phyloP scores from a whole-genome alignment of 2,113 vertebrate species.

The Toxotes jaculatrix region DNA sequence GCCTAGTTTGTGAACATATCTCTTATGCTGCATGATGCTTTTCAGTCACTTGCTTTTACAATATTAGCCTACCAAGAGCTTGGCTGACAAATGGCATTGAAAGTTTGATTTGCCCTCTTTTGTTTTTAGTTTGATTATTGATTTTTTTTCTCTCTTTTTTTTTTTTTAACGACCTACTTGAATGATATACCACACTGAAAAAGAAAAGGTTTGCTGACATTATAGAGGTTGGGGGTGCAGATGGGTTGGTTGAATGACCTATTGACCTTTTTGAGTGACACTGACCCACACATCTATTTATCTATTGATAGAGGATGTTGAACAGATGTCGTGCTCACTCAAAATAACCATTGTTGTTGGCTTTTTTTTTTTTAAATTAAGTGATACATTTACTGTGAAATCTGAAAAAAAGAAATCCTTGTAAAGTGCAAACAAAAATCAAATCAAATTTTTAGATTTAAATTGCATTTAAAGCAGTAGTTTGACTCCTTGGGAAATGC shows the following conservation, averaged over 20 bases:
- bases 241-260: slow-evolving; percentile 53
- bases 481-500: slow-evolving; percentile 4
- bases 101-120: slow-evolving; percentile 80
- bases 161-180: slow-evolving; percentile 62
- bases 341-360: not conserved
- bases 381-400: slow-evolving; percentile 15
- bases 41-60: slow-evolving; percentile 85
- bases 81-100: slow-evolving; percentile 85
- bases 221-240: slow-evolving; percentile 55
- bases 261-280: slow-evolving; percentile 52
- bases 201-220: slow-evolving; percentile 37
- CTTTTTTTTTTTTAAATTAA: not conserved
- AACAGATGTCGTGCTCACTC: slow-evolving; percentile 41
- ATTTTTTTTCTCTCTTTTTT: slow-evolving; percentile 49
- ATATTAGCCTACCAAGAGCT: slow-evolving; percentile 82
- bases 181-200: slow-evolving; percentile 61
- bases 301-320: slow-evolving; percentile 44
- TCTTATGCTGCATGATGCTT: slow-evolving; percentile 90
- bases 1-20: slow-evolving; percentile 87
- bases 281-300: slow-evolving; percentile 35
- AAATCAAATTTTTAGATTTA: not conserved
- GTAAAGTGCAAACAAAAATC: slow-evolving; percentile 5
- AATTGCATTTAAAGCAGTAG: not conserved
- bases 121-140: slow-evolving; percentile 75
- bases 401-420: not conserved